Conservation (phyloP, 2,888 invertebrate species). For the Euphydryas editha region DNA sequence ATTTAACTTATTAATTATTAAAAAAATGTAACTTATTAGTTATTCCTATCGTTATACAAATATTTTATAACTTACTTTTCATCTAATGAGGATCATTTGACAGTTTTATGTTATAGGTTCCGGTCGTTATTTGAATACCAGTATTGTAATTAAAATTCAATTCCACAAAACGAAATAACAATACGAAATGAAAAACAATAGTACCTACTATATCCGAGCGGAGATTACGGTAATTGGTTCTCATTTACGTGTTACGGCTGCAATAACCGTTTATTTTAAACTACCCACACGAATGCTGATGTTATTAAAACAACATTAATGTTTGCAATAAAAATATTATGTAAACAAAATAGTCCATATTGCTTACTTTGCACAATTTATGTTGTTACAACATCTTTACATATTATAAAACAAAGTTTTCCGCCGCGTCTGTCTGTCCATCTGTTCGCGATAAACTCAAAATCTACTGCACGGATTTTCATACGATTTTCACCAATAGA, state of each 20-base stretch:
- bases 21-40: too few relatives aligned
- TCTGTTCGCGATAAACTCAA: too few relatives aligned
- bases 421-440: too few relatives aligned
- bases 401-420: too few relatives aligned
- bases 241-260: constrained; percentile 38
- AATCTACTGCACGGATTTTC: too few relatives aligned
- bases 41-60: neutral
- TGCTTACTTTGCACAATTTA: too few relatives aligned
- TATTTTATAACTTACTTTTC: neutral
- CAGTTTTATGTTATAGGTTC: neutral
- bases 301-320: constrained; percentile 23
- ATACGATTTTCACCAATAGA: too few relatives aligned
- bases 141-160: constrained; percentile 35
- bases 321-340: neutral
- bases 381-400: too few relatives aligned
- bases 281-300: constrained; percentile 26
- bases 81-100: neutral
- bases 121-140: neutral
- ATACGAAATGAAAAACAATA: constrained; percentile 36
- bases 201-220: constrained; percentile 28
- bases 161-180: constrained; percentile 31
- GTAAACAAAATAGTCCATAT: neutral
- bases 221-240: constrained; percentile 39
- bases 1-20: too few relatives aligned
- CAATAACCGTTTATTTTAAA: constrained; percentile 33